phyloP scores from a whole-genome alignment of 2,113 vertebrate species.

The Onychostruthus taczanowskii region DNA sequence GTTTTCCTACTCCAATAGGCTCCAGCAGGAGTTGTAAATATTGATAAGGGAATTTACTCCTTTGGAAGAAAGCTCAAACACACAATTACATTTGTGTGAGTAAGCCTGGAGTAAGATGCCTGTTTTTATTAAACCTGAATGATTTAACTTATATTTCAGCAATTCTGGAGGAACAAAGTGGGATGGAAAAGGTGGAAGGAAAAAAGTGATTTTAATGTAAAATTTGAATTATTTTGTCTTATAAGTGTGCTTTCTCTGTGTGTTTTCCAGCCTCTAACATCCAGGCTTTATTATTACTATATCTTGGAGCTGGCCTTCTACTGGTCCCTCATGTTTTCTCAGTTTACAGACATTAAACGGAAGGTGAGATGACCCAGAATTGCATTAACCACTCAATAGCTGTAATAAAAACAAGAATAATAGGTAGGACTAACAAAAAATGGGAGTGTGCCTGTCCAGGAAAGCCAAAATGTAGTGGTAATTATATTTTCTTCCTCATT shows the following conservation, averaged over 20 bases:
- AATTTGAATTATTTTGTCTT: not conserved
- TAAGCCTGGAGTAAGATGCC: not conserved
- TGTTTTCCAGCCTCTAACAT: constrained; percentile 83
- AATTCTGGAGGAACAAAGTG: not conserved
- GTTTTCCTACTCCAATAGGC: not conserved
- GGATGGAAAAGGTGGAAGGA: not conserved
- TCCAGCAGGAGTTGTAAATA: not conserved
- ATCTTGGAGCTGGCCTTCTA: constrained; percentile 92
- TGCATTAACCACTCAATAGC: not conserved
- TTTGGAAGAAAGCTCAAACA: not conserved
- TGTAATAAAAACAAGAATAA: not conserved
- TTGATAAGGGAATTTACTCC: not conserved
- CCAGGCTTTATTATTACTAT: constrained; percentile 90
- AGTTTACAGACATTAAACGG: constrained; percentile 96
- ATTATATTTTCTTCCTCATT: not conserved
- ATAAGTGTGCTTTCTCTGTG: constrained; percentile 16
- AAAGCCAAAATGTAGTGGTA: not conserved
- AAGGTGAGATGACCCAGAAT: constrained; percentile 83
- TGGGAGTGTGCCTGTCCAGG: not conserved
- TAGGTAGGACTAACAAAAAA: not conserved
- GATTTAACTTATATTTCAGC: not conserved
- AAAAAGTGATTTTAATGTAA: not conserved
- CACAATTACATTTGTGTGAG: not conserved
- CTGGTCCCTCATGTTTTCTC: constrained; percentile 97
- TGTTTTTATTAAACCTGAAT: not conserved